A percentile compares a stretch with the other conserved stretches of the same genome.
Conservation (phyloP, 1,140 invertebrate genomes). For the Pentalonia nigronervosa region DNA sequence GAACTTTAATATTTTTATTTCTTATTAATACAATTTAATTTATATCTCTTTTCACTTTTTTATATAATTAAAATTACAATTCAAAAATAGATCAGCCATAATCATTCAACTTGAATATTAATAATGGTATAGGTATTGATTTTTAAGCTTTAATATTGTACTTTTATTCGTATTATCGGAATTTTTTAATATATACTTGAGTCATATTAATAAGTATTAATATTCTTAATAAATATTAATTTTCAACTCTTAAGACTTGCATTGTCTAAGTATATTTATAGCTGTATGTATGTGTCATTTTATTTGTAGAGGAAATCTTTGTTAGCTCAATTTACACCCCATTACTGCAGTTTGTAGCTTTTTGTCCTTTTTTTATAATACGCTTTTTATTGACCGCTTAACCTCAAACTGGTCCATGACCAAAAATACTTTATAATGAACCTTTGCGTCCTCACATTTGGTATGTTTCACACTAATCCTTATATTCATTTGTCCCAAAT, state of each 20-base stretch:
- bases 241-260: neutral
- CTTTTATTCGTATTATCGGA: neutral
- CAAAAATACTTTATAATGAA: slow-evolving; percentile 17
- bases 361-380: slow-evolving; percentile 10
- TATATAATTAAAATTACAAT: neutral
- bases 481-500: neutral
- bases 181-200: neutral
- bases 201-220: neutral
- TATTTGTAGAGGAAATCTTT: neutral
- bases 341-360: neutral
- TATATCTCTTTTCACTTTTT: no score
- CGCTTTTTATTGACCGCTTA: slow-evolving; percentile 19
- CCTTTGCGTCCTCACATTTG: neutral
- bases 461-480: neutral
- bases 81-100: no score
- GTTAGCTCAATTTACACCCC: neutral
- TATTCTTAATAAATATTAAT: neutral
- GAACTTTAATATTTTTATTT: neutral
- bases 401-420: neutral
- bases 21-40: no score
- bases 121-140: neutral
- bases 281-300: neutral
- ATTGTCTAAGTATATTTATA: neutral
- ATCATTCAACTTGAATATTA: no score
- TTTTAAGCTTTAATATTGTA: neutral